Evolutionary conservation across 1,140 invertebrate species (phyloP).

Genomic region (Epicauta chinensis): DNA sequence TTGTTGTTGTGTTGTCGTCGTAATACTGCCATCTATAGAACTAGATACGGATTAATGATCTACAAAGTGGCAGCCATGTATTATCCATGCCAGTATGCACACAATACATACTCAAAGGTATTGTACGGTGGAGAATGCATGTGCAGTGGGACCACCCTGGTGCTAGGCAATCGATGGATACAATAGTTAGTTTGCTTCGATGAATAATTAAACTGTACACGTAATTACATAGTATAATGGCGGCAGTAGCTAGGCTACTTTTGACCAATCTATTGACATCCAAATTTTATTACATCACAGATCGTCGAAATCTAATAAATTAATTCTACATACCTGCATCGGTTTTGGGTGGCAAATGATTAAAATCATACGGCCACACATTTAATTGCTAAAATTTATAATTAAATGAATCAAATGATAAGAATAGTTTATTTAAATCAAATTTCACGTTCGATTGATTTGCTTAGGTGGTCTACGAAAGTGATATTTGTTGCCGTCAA

Average conservation of each 20-base stretch:
- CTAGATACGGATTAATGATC: conserved; percentile 25
- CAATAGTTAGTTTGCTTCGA: conserved; percentile 29
- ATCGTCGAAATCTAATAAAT: too few relatives aligned
- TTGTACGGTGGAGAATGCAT: conserved; percentile 31
- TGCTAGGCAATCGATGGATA: conserved; percentile 30
- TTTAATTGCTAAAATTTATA: too few relatives aligned
- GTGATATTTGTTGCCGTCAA: neutral
- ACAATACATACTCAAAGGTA: conserved; percentile 31
- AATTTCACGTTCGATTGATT: neutral
- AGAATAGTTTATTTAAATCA: neutral
- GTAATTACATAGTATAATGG: conserved; percentile 23
- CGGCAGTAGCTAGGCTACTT: neutral
- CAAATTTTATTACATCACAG: neutral
- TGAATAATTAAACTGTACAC: conserved; percentile 30
- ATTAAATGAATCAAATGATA: too few relatives aligned
- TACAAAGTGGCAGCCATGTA: conserved; percentile 28
- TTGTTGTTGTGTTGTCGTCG: neutral
- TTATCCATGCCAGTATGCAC: conserved; percentile 23
- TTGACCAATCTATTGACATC: neutral
- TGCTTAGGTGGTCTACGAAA: neutral
- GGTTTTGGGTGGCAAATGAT: too few relatives aligned
- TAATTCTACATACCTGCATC: neutral
- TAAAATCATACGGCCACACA: too few relatives aligned
- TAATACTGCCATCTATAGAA: conserved; percentile 20
- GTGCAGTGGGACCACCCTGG: conserved; percentile 27